A percentile compares a stretch with the other conserved stretches of the same genome.
phyloP scores from a whole-genome alignment of 2,113 vertebrate species.

The Cinclus cinclus region DNA sequence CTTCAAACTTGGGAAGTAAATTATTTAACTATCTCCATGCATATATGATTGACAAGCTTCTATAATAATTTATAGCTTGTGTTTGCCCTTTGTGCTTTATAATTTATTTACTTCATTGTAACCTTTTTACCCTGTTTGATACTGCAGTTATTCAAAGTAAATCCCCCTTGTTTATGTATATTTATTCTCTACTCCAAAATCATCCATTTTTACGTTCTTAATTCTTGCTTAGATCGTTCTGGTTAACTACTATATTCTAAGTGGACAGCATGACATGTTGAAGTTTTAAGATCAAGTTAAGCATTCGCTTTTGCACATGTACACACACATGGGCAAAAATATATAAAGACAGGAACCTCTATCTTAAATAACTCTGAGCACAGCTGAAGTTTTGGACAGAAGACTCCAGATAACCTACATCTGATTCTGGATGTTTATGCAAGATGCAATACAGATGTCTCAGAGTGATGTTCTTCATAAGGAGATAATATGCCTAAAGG shows the following conservation, averaged over 20 bases:
- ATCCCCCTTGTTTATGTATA: neutral
- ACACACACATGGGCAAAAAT: neutral
- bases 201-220: neutral
- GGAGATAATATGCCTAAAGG: neutral
- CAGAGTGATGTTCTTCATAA: neutral
- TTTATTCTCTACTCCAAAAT: neutral
- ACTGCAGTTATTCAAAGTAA: neutral
- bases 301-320: neutral
- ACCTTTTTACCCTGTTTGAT: neutral
- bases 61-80: neutral
- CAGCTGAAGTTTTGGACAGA: neutral
- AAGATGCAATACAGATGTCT: neutral
- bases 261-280: fast-evolving
- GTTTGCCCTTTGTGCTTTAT: neutral
- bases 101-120: neutral
- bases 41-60: neutral
- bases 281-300: neutral
- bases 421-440: neutral
- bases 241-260: neutral
- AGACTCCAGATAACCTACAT: neutral
- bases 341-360: neutral
- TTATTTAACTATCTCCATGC: neutral
- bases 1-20: neutral
- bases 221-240: neutral
- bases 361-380: neutral